Percentiles rank a stretch among this genome's conserved stretches.
Conservation (phyloP, 2,888 invertebrate genomes). For the Luffia ferchaultella region DNA sequence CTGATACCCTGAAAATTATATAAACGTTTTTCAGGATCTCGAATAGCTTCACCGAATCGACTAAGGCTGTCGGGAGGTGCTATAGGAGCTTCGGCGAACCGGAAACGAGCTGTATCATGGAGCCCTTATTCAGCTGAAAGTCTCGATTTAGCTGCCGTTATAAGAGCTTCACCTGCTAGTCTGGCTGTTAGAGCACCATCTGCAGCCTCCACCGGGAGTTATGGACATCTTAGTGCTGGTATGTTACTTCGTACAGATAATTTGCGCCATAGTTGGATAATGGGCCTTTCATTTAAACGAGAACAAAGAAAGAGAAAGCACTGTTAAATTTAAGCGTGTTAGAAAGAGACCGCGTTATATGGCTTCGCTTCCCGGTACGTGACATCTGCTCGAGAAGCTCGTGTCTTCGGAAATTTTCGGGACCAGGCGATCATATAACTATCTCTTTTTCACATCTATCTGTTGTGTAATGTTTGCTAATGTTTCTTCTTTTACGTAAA, state of each 20-base stretch:
- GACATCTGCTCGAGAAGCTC: too few relatives aligned
- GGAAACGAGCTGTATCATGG: conserved; percentile 93
- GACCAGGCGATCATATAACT: too few relatives aligned
- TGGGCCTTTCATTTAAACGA: conserved; percentile 6
- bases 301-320: too few relatives aligned
- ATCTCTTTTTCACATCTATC: too few relatives aligned
- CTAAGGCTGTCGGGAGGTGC: conserved; percentile 53
- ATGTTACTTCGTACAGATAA: conserved; percentile 19
- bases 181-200: conserved; percentile 88
- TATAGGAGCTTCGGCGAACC: conserved; percentile 67
- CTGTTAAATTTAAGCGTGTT: too few relatives aligned
- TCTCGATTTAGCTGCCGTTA: conserved; percentile 91
- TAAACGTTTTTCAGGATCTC: conserved; percentile 51
- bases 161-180: conserved; percentile 93
- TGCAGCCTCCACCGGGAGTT: conserved; percentile 86
- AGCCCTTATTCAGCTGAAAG: conserved; percentile 96
- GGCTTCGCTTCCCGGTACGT: too few relatives aligned
- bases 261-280: conserved; percentile 14
- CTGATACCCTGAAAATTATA: too few relatives aligned
- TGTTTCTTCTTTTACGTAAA: too few relatives aligned
- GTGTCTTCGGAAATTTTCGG: too few relatives aligned
- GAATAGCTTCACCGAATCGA: conserved; percentile 56
- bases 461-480: too few relatives aligned
- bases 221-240: conserved; percentile 96
- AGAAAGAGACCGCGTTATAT: too few relatives aligned